Evolutionary conservation across 1,140 invertebrate species (phyloP).

Genomic region (Lithobius niger): DNA sequence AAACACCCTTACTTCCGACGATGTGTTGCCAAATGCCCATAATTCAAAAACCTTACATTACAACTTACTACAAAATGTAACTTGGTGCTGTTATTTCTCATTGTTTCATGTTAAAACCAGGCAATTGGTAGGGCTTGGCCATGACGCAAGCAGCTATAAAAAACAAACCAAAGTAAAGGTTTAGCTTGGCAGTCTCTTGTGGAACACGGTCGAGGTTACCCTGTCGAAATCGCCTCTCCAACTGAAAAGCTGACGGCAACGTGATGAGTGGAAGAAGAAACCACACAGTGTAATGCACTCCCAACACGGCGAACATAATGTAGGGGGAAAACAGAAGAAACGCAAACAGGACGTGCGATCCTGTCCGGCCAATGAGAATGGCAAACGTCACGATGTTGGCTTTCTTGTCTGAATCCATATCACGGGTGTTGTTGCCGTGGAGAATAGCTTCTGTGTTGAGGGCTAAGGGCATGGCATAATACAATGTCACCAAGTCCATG

Average conservation of each 20-base stretch:
- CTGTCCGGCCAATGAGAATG: slow-evolving; percentile 78
- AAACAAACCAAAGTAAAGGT: slow-evolving; percentile 77
- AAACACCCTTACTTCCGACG: no score
- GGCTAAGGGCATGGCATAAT: slow-evolving; percentile 84
- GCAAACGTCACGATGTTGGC: slow-evolving; percentile 85
- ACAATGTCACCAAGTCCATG: slow-evolving; percentile 69
- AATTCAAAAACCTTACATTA: no score
- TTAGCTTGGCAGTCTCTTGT: slow-evolving; percentile 73
- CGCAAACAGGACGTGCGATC: slow-evolving; percentile 80
- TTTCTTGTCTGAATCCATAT: slow-evolving; percentile 66
- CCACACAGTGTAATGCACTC: slow-evolving; percentile 62
- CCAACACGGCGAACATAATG: slow-evolving; percentile 68
- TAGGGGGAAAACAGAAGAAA: slow-evolving; percentile 84
- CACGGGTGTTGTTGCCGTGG: slow-evolving; percentile 86
- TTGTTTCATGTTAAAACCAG: slow-evolving; percentile 5
- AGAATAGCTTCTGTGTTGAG: slow-evolving; percentile 89
- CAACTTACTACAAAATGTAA: neutral
- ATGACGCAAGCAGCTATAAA: slow-evolving; percentile 54
- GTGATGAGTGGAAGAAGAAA: slow-evolving; percentile 78
- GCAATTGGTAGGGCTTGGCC: slow-evolving; percentile 12
- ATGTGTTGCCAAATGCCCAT: no score
- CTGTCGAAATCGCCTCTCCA: slow-evolving; percentile 76
- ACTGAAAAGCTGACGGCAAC: slow-evolving; percentile 68
- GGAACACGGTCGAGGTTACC: slow-evolving; percentile 66
- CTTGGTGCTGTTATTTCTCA: no score